phyloP scores from a whole-genome alignment of 35 echinoderm and acorn worm genomes.

The Lytechinus variegatus region DNA sequence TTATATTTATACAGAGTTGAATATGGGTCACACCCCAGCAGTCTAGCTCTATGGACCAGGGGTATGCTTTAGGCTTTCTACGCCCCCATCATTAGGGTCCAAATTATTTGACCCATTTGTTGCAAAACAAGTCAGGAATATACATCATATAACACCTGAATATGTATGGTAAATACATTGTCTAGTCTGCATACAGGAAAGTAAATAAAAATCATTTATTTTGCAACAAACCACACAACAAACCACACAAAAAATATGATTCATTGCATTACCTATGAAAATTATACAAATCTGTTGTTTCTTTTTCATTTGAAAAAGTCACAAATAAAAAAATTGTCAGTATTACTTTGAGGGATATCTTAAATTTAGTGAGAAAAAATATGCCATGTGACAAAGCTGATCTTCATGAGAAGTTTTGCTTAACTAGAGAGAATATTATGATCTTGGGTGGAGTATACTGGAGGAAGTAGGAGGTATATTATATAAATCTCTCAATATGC shows the following conservation, averaged over 20 bases:
- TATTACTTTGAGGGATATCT: not conserved
- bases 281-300: not conserved
- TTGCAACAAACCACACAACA: not conserved
- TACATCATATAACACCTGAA: not conserved
- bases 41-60: not conserved
- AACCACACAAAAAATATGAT: not conserved
- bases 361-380: not conserved
- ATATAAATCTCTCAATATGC: not conserved
- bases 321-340: not conserved
- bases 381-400: not conserved
- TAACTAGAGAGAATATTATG: not conserved
- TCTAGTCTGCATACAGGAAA: not conserved
- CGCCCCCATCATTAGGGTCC: not conserved
- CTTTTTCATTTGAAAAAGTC: not conserved
- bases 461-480: not conserved
- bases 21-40: slow-evolving; percentile 16
- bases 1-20: not conserved
- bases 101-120: not conserved
- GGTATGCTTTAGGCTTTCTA: not conserved
- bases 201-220: not conserved
- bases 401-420: not conserved
- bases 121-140: not conserved
- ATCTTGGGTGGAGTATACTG: not conserved
- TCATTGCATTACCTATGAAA: not conserved
- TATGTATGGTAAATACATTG: not conserved